Base-by-base conservation (phyloP, 2,888 invertebrate genomes). In the Orthonevra nobilis region DNA sequence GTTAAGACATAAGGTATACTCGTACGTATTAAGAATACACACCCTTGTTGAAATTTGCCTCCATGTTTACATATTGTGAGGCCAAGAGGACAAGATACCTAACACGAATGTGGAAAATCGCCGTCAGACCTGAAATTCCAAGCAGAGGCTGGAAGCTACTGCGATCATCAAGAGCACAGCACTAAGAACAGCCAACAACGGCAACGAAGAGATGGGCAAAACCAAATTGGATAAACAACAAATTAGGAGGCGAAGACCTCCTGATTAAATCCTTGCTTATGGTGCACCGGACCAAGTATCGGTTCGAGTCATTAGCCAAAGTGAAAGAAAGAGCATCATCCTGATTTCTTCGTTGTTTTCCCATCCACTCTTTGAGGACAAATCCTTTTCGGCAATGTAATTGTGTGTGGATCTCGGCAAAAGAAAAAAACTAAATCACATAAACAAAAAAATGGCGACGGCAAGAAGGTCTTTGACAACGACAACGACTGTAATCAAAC, bases 51-150 rank as follows among this genome's bases (percentile, higher is more conserved):
- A 79, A 79, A 79, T 79, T 79, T 68, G 79, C 79, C 66, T 79
- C 61, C 73, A 68, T 79, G 79, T 79, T 79, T 79, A 79, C 79
- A 79, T 68, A 79, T 50, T 79, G 73, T 79, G 79, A 79, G 73
- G 79, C 73, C 73, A 73, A 79, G 61, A 79, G 79, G 79, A 79
- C 79, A 79, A 79, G 79, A 79, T 79, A 79, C 79, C 79, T 79
- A 79, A 79, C 79, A 79, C 79, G 79, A 79, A 61, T 79, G 79
- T 73, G 48, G 73, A 73, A 79, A 79, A 79, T 72, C 72, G 26
- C 46, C 23, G 30, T 56, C 40, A 28, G 46, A 61, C 38, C 20
- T 56, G 63, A 26, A 72, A 77, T 77, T 77, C 60, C 72, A 44
- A 54, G 52, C 75, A 44, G 23, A 52, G 61, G 32, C 56, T 32